Evolutionary conservation across 2,888 invertebrate genomes (phyloP).

Genomic region (Drosophila colorata): DNA sequence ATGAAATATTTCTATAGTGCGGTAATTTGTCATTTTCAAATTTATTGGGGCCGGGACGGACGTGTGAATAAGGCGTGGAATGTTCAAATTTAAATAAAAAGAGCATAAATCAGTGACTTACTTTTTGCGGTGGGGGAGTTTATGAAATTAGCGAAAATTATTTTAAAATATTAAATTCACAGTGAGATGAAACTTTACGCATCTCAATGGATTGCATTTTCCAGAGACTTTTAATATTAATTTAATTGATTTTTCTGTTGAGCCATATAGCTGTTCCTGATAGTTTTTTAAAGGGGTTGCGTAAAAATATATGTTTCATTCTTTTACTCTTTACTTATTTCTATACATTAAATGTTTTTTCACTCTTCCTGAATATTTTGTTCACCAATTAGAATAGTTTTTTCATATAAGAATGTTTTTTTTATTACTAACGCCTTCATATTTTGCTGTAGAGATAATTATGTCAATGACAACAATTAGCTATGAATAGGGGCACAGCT

Average conservation of each 20-base stretch:
- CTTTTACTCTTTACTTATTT: no score
- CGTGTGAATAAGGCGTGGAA: not conserved
- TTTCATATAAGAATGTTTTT: no score
- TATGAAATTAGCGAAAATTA: not conserved
- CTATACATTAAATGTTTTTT: no score
- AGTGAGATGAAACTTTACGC: not conserved
- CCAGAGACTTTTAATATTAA: not conserved
- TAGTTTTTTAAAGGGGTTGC: no score
- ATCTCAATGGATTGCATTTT: no score
- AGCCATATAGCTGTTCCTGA: not conserved
- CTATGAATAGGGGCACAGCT: no score
- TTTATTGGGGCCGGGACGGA: not conserved
- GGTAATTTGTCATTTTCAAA: conserved; percentile 54
- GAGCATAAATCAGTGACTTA: conserved; percentile 45
- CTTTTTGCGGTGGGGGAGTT: not conserved
- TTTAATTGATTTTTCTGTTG: not conserved
- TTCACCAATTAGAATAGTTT: no score
- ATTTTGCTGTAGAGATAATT: no score
- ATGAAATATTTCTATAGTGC: conserved; percentile 46
- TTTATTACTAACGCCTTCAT: no score
- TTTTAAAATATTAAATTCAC: not conserved
- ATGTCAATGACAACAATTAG: no score
- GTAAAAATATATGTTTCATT: no score
- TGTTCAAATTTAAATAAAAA: conserved; percentile 25
- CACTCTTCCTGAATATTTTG: no score